phyloP scores from a whole-genome alignment of 1,140 invertebrate genomes.

The Gerris buenoi region DNA sequence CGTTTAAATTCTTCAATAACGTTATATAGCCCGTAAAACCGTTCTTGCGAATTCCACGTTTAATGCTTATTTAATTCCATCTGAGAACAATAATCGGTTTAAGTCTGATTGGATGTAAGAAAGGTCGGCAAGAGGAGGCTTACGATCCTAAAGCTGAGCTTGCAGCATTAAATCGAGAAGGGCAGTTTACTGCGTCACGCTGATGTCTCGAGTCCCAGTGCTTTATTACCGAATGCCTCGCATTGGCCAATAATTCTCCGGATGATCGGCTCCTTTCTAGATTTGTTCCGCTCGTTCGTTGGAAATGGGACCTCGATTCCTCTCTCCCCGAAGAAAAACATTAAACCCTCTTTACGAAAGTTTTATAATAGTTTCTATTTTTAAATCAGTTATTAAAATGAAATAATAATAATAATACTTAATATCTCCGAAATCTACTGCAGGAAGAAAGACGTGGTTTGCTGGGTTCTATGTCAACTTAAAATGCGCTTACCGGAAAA shows the following conservation, averaged over 20 bases:
- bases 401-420: too few species aligned
- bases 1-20: too few species aligned
- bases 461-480: too few species aligned
- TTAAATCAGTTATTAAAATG: too few species aligned
- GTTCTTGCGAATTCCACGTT: too few species aligned
- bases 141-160: neutral
- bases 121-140: neutral
- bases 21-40: too few species aligned
- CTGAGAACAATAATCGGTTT: neutral
- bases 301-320: neutral
- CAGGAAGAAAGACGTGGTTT: too few species aligned
- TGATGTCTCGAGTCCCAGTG: neutral
- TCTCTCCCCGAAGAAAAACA: too few species aligned
- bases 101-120: neutral
- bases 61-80: neutral
- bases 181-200: neutral
- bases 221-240: neutral
- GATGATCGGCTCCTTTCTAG: neutral
- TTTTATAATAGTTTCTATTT: too few species aligned
- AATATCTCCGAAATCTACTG: too few species aligned
- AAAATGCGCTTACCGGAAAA: too few species aligned
- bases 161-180: neutral
- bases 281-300: neutral
- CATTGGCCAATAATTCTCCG: neutral
- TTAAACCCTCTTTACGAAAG: too few species aligned